Evolutionary conservation across 2,888 invertebrate genomes (phyloP), one percentile per base, ranked within the genome.

Genomic region (Tachina grossa): DNA sequence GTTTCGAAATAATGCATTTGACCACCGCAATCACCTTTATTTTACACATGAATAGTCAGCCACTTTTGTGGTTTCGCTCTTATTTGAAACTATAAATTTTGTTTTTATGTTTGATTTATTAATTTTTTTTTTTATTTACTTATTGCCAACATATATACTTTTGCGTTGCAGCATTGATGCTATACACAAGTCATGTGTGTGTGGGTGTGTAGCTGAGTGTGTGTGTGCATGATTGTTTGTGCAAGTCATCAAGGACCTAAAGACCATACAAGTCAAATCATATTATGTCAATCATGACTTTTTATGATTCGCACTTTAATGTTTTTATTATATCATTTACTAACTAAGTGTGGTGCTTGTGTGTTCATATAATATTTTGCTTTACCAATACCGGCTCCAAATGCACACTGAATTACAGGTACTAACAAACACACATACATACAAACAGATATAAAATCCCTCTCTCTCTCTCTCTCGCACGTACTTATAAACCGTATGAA

Each of bases 211-310:
- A 31, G 31, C 31, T 31, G 31, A 31, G 31, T 31, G 31, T 43
- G 22, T 55, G 14, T 5, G 1, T 10, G n/a, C n/a, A n/a, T n/a
- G 49, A 10, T 31, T 14, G 31, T 31, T 11, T 61, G 19, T 19
- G 11, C 19, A 9, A 19, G 51, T 41, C 19, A 53, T 39, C 39
- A 69, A 71, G 43, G n/a, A 66, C 31, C 11, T 49, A 59, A 65
- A 57, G 47, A 49, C 65, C 65, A 55, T 65, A 55, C 80, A 81
- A 81, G 39, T 69, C 69, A 82, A 82, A 82, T 82, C 72, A 66
- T 66, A 83, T 83, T 74, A 78, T 83, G 83, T 83, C 83, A 83
- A 83, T 72, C 72, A 72, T 66, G 72, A 39, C 55, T 75, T 77
- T 71, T 71, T 83, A 66, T 78, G 83, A 72, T 72, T 72, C 59